These are phyloP conservation scores for Microctenopoma stevenorrisi DNA, from an alignment of 2,797 vertebrate genomes.

Conservation along the genomic window DNA sequence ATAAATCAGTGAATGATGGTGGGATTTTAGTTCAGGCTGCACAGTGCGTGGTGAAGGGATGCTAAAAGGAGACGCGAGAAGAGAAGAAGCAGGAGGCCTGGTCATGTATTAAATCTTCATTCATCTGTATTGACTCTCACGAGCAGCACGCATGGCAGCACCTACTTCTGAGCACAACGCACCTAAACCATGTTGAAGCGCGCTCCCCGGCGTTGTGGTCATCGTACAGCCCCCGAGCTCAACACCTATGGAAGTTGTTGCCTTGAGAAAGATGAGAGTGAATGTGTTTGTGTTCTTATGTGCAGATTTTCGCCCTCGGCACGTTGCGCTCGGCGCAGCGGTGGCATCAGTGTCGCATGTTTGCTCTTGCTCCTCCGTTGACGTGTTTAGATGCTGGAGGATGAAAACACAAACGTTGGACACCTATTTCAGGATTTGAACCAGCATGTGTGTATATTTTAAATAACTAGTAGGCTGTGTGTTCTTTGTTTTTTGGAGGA, in stretches of 20 bases:
- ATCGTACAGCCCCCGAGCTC: conserved; percentile 20
- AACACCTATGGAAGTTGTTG: conserved; percentile 66
- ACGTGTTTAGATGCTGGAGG: conserved; percentile 28
- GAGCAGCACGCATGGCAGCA: conserved; percentile 40
- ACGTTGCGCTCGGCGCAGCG: conserved; percentile 25
- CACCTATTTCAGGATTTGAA: not conserved
- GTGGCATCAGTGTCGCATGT: conserved; percentile 52
- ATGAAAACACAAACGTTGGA: conserved; percentile 20
- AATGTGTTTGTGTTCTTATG: not conserved
- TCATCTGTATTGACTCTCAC: conserved; percentile 52
- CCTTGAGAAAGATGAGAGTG: conserved; percentile 23
- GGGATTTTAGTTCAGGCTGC: conserved; percentile 37
- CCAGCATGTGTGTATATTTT: not conserved
- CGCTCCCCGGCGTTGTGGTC: conserved; percentile 3
- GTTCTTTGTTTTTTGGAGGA: not conserved
- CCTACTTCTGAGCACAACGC: conserved; percentile 37
- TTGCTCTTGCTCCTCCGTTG: conserved; percentile 15
- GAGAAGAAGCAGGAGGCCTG: conserved; percentile 51
- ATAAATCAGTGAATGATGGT: conserved; percentile 42
- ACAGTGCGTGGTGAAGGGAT: conserved; percentile 12
- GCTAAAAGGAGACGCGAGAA: conserved; percentile 19
- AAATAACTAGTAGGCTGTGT: not conserved
- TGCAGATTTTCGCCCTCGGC: conserved; percentile 22
- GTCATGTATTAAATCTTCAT: conserved; percentile 60
- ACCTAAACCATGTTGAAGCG: conserved; percentile 28